Base-by-base conservation (phyloP, 2,888 invertebrate species). In the Tethea ocularis region DNA sequence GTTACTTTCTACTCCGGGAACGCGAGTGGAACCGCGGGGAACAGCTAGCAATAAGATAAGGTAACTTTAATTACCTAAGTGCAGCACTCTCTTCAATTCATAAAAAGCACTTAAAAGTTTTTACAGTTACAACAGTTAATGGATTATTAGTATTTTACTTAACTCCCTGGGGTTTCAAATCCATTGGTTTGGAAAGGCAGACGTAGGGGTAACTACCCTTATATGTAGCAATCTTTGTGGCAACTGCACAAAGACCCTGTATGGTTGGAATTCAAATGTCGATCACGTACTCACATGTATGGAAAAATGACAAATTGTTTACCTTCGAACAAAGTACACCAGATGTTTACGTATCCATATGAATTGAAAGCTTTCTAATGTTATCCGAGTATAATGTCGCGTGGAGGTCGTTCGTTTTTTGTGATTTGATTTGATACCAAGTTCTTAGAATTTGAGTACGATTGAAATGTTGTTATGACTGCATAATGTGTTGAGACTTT, bases 341-440 rank as follows among this genome's bases (percentile, higher is more conserved):
- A 38, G 38, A n/a, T 38, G 38, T 38, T 38, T 38, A n/a, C 38
- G n/a, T 38, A 38, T 38, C 38, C n/a, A 38, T 38, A 38, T 38
- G 1, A n/a, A 38, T 38, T n/a, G 38, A 38, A 38, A 38, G 38
- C n/a, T 38, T 38, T 38, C 7, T n/a, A 1, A n/a, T 38, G 38
- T 38, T 38, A 38, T 38, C 38, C 15, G 3, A 10, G 6, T 5
- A 38, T 13, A n/a, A 33, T 38, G n/a, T 38, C n/a, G 5, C 7
- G 6, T 38, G 38, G n/a, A n/a, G 6, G n/a, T 6, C 13, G 29
- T 29, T 24, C 10, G 29, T 5, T 13, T 15, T 36, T 2, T 38
- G 38, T 38, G n/a, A n/a, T n/a, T 4, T 38, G 6, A 3, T 7
- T 36, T 38, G 5, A 1, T 7, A 38, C 38, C 6, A 0, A 1